Evolutionary conservation across 2,888 invertebrate genomes (phyloP).

Genomic region (Anorthoa munda): DNA sequence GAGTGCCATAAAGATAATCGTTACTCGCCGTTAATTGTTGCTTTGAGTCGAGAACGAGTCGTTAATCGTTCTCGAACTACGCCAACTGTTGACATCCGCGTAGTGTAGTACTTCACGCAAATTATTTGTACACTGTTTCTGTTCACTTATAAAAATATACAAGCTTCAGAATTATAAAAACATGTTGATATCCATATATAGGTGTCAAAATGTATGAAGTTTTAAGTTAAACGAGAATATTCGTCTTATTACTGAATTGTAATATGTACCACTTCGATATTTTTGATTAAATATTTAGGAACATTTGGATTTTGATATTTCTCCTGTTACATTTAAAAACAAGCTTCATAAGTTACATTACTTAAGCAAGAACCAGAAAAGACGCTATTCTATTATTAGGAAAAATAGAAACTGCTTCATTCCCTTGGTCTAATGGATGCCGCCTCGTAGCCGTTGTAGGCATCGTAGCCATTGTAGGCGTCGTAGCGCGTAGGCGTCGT

Average conservation of each 20-base stretch:
- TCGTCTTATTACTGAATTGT: too few relatives aligned
- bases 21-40: conserved; percentile 60
- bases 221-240: too few relatives aligned
- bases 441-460: conserved; percentile 11
- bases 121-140: conserved; percentile 21
- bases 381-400: not conserved
- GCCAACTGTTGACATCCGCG: conserved; percentile 24
- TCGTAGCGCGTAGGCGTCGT: not conserved
- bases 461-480: conserved; percentile 10
- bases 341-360: not conserved
- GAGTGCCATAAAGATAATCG: not conserved
- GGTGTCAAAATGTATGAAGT: not conserved
- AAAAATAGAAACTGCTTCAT: not conserved
- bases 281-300: too few relatives aligned
- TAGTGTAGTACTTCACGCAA: conserved; percentile 23
- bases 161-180: not conserved
- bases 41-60: conserved; percentile 52
- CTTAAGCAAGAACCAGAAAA: not conserved
- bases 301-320: too few relatives aligned
- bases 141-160: not conserved
- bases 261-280: too few relatives aligned
- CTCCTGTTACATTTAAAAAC: not conserved
- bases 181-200: not conserved
- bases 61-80: conserved; percentile 48
- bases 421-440: not conserved